Percentiles rank a stretch among this genome's conserved stretches.
Conservation (phyloP, 2,888 invertebrate species). For the Drosophila suboccidentalis region DNA sequence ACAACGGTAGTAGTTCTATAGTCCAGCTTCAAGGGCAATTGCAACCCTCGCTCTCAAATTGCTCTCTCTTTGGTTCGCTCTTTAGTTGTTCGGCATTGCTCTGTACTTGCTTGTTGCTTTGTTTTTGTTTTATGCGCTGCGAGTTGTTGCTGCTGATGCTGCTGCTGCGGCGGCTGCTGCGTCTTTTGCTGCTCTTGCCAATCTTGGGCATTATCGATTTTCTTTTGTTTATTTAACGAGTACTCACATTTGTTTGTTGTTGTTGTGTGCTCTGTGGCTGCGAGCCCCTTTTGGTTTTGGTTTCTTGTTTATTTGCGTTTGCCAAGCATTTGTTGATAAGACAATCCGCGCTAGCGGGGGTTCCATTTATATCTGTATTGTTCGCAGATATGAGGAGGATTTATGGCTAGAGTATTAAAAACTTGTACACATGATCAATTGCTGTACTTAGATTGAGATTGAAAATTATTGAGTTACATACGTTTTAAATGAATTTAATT, state of each 20-base stretch:
- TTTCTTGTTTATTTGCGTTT: slow-evolving; percentile 58
- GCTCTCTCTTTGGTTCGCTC: slow-evolving; percentile 23
- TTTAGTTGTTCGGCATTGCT: slow-evolving; percentile 32
- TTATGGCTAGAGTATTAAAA: slow-evolving; percentile 12
- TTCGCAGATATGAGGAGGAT: slow-evolving; percentile 45
- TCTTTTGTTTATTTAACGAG: slow-evolving; percentile 58
- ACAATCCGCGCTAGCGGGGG: slow-evolving; percentile 7
- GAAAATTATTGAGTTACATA: not conserved
- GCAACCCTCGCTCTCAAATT: slow-evolving; percentile 45
- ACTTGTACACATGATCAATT: slow-evolving; percentile 11
- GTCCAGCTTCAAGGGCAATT: slow-evolving; percentile 57
- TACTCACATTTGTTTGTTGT: slow-evolving; percentile 51
- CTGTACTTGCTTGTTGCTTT: slow-evolving; percentile 51
- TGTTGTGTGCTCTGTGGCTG: slow-evolving; percentile 28
- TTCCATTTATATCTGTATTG: slow-evolving; percentile 29
- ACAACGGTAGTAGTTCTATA: slow-evolving; percentile 41
- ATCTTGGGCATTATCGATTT: slow-evolving; percentile 82
- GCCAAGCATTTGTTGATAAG: slow-evolving; percentile 54
- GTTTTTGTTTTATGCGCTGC: slow-evolving; percentile 49
- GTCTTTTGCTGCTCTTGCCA: slow-evolving; percentile 71
- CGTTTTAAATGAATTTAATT: too few species aligned
- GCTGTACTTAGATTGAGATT: not conserved
- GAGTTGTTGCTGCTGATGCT: slow-evolving; percentile 25
- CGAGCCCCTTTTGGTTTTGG: slow-evolving; percentile 41
- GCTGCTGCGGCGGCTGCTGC: slow-evolving; percentile 23